A percentile compares a stretch with the other conserved stretches of the same genome.
phyloP scores from a whole-genome alignment of 2,113 vertebrate species.

The Excalfactoria chinensis region DNA sequence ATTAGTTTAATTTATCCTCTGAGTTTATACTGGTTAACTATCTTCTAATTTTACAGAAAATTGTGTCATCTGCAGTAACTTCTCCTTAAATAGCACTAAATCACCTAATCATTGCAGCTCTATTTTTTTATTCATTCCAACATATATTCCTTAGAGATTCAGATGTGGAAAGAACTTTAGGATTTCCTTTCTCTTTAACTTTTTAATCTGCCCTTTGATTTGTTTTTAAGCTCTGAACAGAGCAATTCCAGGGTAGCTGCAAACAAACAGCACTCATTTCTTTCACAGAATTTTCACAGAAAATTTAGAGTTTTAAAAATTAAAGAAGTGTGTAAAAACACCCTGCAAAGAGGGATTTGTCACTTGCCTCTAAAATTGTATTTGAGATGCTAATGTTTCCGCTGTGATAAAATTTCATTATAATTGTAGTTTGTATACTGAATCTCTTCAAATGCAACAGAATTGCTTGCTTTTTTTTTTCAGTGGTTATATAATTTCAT shows the following conservation, averaged over 20 bases:
- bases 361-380: neutral
- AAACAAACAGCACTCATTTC: neutral
- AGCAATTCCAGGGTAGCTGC: neutral
- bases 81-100: neutral
- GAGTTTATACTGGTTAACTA: neutral
- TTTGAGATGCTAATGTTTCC: constrained; percentile 19
- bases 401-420: neutral
- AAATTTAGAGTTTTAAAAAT: neutral
- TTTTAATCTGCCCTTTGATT: neutral
- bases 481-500: neutral
- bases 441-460: neutral
- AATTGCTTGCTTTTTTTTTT: neutral
- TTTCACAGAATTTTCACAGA: constrained; percentile 2
- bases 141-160: neutral
- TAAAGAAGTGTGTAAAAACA: neutral
- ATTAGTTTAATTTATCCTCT: neutral
- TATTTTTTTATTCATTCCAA: neutral
- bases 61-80: neutral
- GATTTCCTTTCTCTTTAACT: neutral
- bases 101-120: neutral
- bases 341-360: neutral
- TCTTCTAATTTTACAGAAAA: neutral
- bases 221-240: neutral
- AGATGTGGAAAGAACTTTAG: neutral
- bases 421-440: neutral